Percentiles rank a stretch among this genome's conserved stretches.
Conservation (phyloP, 1,140 invertebrate genomes). For the Drosophila malerkotliana region DNA sequence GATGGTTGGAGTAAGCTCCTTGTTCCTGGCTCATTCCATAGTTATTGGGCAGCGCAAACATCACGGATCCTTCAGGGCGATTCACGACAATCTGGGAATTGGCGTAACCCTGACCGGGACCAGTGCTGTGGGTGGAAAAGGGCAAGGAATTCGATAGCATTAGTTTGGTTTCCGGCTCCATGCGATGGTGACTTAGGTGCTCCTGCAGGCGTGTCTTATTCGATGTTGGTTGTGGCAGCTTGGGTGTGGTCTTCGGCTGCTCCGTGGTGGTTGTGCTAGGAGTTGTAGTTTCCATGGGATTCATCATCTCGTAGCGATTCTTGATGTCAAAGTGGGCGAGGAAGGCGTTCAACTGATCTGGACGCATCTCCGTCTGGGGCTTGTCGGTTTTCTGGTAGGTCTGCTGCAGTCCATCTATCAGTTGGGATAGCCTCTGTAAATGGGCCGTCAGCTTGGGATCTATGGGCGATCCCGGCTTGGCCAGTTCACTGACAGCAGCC, state of each 20-base stretch:
- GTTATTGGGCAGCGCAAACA: slow-evolving; percentile 66
- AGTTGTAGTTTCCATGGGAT: slow-evolving; percentile 30
- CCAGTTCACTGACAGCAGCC: slow-evolving; percentile 18
- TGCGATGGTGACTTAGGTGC: slow-evolving; percentile 51
- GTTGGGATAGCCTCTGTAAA: slow-evolving; percentile 75
- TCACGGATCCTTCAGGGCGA: slow-evolving; percentile 78
- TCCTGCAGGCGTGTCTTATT: slow-evolving; percentile 69
- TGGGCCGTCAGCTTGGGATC: slow-evolving; percentile 77
- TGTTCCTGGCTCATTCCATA: slow-evolving; percentile 48
- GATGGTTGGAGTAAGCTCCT: not conserved
- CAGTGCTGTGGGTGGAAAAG: slow-evolving; percentile 33
- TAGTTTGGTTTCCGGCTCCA: slow-evolving; percentile 75
- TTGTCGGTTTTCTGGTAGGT: slow-evolving; percentile 71
- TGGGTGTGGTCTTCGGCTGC: slow-evolving; percentile 16
- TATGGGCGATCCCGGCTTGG: slow-evolving; percentile 48
- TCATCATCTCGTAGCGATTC: slow-evolving; percentile 67
- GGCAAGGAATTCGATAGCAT: slow-evolving; percentile 58
- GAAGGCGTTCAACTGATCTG: slow-evolving; percentile 82
- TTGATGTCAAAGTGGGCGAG: slow-evolving; percentile 81
- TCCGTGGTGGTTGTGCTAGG: not conserved
- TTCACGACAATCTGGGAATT: slow-evolving; percentile 83
- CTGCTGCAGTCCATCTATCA: slow-evolving; percentile 81
- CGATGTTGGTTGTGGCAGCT: slow-evolving; percentile 21
- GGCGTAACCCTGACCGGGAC: slow-evolving; percentile 53
- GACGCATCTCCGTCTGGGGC: slow-evolving; percentile 69